phyloP scores from a whole-genome alignment of 2,113 vertebrate genomes.

The Apaloderma vittatum region DNA sequence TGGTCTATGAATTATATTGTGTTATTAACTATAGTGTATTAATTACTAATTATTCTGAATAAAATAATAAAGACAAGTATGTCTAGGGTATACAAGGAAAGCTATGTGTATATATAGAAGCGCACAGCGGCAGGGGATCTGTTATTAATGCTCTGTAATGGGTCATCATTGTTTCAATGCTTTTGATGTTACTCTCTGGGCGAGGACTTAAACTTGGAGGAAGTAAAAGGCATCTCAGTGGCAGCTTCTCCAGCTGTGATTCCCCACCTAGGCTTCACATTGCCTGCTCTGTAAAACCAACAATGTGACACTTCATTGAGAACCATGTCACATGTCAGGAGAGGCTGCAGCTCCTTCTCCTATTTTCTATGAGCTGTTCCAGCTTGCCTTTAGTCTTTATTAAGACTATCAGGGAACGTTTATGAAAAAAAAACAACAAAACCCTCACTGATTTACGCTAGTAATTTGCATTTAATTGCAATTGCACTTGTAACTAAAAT shows the following conservation, averaged over 20 bases:
- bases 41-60: neutral
- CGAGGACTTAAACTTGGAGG: neutral
- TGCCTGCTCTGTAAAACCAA: neutral
- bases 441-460: neutral
- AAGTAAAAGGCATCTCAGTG: neutral
- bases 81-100: neutral
- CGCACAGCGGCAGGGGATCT: neutral
- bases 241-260: slow-evolving; percentile 16
- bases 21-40: neutral
- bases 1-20: neutral
- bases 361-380: neutral
- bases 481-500: neutral
- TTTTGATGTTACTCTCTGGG: neutral
- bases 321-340: neutral
- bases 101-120: neutral
- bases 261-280: neutral
- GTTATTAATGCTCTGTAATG: neutral
- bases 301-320: neutral
- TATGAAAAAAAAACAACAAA: neutral
- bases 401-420: neutral
- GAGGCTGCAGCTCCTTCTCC: neutral
- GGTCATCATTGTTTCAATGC: neutral
- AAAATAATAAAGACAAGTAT: neutral
- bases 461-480: neutral
- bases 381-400: neutral